phyloP scores from a whole-genome alignment of 2,888 invertebrate genomes.

The Drosophila formosana region DNA sequence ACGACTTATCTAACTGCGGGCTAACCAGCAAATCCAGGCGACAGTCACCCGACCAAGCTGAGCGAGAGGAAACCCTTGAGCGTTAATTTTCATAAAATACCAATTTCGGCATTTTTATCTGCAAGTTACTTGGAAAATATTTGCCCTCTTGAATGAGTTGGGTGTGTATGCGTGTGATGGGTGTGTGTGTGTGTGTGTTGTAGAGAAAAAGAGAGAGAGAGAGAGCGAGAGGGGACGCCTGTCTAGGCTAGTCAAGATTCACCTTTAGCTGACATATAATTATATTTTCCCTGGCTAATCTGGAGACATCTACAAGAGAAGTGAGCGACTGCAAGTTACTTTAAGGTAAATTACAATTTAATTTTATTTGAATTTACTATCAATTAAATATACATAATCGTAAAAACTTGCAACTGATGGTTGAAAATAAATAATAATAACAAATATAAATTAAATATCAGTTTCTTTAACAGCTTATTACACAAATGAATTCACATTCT shows the following conservation, averaged over 20 bases:
- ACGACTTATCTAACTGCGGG: slow-evolving; percentile 67
- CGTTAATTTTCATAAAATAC: slow-evolving; percentile 80
- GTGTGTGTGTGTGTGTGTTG: slow-evolving; percentile 5
- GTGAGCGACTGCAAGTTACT: not conserved
- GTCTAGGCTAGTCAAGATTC: slow-evolving; percentile 9
- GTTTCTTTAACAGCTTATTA: not conserved
- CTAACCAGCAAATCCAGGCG: slow-evolving; percentile 34
- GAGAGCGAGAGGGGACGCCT: not conserved
- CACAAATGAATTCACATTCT: not conserved
- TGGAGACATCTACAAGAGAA: slow-evolving; percentile 47
- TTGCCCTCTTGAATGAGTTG: slow-evolving; percentile 26
- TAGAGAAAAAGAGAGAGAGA: not conserved
- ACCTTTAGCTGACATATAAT: slow-evolving; percentile 44
- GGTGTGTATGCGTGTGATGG: slow-evolving; percentile 3
- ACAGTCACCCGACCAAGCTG: slow-evolving; percentile 12
- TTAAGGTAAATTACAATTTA: not conserved
- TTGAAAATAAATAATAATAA: no score
- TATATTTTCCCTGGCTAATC: slow-evolving; percentile 31
- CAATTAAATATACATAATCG: no score
- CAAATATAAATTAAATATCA: no score
- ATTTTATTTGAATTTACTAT: no score
- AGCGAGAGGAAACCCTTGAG: slow-evolving; percentile 56
- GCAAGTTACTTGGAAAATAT: slow-evolving; percentile 39
- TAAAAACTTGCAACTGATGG: no score
- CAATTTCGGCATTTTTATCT: slow-evolving; percentile 68